Percentiles rank a stretch among this genome's conserved stretches.
Conservation (phyloP, 2,113 vertebrate species). For the Thalassarche chlororhynchos region DNA sequence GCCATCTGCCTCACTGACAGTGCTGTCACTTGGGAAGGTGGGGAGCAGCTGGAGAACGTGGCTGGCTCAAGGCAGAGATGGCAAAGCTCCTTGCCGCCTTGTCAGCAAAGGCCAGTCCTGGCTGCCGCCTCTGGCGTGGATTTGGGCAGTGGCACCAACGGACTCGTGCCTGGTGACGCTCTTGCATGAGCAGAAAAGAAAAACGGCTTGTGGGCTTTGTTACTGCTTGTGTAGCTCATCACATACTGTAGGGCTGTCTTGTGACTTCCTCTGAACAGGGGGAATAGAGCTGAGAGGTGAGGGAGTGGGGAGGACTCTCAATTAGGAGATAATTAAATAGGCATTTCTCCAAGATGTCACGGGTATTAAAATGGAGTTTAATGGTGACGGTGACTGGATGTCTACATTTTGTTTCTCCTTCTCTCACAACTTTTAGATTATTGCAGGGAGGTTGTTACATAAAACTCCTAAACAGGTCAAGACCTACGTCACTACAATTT, state of each 20-base stretch:
- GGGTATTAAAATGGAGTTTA: not conserved
- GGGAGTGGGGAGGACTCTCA: not conserved
- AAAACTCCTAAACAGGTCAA: not conserved
- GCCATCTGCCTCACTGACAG: not conserved
- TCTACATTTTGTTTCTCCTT: not conserved
- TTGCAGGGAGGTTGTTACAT: not conserved
- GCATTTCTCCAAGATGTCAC: not conserved
- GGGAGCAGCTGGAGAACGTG: fast-evolving
- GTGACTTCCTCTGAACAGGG: not conserved
- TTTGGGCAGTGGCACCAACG: not conserved
- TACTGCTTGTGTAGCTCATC: not conserved
- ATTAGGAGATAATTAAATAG: not conserved
- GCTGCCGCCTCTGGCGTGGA: fast-evolving
- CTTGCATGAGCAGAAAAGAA: not conserved
- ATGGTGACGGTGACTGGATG: not conserved
- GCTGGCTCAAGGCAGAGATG: not conserved
- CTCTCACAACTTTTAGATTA: not conserved
- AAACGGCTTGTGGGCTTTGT: not conserved
- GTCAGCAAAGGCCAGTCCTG: not conserved
- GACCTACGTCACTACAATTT: fast-evolving
- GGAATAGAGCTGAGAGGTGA: not conserved
- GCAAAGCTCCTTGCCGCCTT: not conserved
- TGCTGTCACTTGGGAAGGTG: fast-evolving
- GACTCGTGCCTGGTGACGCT: not conserved
- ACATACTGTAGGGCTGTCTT: not conserved